Base-by-base conservation (phyloP, 1,140 invertebrate species). In the Nomia melanderi region DNA sequence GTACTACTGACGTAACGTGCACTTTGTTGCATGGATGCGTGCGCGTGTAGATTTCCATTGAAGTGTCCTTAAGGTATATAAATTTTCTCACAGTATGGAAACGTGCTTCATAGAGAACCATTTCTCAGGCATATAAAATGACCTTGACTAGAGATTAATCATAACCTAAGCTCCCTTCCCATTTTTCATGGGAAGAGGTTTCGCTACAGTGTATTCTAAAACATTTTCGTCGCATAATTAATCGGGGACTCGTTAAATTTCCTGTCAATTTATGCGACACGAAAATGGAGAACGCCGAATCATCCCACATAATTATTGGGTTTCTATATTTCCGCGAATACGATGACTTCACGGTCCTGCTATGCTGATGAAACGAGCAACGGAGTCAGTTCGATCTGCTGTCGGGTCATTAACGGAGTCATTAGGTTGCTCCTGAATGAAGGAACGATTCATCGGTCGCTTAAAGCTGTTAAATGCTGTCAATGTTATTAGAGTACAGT, bases 71-170 rank as follows among this genome's bases (percentile, higher is more conserved):
- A 54, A 7, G 31, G 25, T 8, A 17, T 7, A 20, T 25, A 54
- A 25, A 4, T 67, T 54, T 67, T 67, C 50, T 31, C 65, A 67
- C 23, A 36, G n/a, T 5, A 17, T 47, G 14, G n/a, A 54, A 23
- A 25, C 31, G 2, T 1, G 6, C 25, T 54, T 7, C 47, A 50
- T 50, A 20, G 20, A 8, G n/a, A 50, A 50, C n/a, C 5, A 23
- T 50, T 67, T 67, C 50, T 7, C 65, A 67, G 36, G 31, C 33
- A 54, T 54, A 27, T 14, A 17, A 33, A 31, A 29, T 6, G 47
- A 33, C n/a, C 47, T 54, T 67, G 23, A 3, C 14, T 27, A 67
- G 23, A 17, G 8, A 33, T 1, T 50, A 50, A 50, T 50, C 5
- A 50, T 23, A 23, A n/a, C 2, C 5, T 7, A 47, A 1, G 17